phyloP scores from a whole-genome alignment of 2,797 vertebrate species.

The Spinus pinus region DNA sequence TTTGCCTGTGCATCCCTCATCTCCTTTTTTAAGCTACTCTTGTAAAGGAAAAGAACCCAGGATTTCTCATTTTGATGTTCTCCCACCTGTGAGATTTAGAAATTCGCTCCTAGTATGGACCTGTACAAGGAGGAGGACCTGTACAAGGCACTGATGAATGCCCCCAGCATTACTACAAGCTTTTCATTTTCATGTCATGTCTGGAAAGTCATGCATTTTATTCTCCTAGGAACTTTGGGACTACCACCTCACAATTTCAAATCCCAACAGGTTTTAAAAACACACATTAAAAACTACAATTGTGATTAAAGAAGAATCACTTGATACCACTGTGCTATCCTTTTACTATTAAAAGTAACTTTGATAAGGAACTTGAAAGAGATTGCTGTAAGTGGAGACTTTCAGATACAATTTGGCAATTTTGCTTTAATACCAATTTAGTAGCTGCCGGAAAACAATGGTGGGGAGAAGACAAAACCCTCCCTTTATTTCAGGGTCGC shows the following conservation, averaged over 20 bases:
- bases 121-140: rapidly evolving
- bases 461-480: neutral
- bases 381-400: neutral
- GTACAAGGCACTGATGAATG: neutral
- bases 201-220: neutral
- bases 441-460: neutral
- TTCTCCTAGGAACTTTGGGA: neutral
- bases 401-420: neutral
- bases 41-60: neutral
- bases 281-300: neutral
- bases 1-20: neutral
- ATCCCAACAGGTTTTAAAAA: neutral
- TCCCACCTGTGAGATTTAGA: neutral
- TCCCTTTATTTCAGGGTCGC: neutral
- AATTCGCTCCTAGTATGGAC: neutral
- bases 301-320: neutral
- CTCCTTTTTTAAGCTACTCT: neutral
- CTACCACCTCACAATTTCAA: neutral
- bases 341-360: neutral
- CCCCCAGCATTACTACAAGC: neutral
- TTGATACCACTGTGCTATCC: neutral
- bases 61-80: neutral
- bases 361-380: neutral
- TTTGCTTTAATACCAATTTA: neutral
- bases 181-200: neutral